Evolutionary conservation across 2,888 invertebrate genomes (phyloP), one percentile per base, ranked within the genome.

Genomic region (Tolmerus cingulatus): DNA sequence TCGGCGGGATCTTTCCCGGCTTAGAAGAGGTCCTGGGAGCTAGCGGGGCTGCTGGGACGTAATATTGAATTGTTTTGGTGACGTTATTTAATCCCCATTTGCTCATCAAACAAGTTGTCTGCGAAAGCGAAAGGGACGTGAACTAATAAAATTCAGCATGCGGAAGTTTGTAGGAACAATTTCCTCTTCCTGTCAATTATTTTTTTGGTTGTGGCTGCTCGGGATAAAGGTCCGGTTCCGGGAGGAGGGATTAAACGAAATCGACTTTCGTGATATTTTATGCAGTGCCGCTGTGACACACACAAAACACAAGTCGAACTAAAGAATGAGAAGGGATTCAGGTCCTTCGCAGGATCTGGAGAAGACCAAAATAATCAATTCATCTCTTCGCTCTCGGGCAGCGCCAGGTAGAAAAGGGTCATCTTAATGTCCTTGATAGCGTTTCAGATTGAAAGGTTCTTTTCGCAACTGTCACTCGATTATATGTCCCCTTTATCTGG

Each of bases 381-480:
- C 79, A 79, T 30, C 79, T 27, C 19, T 57, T 57, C 9, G 23
- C 79, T 46, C 30, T 16, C 51, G 12, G 30, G 55, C 23, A 27
- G 51, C 12, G 19, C 66, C 79, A 79, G 79, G 79, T 79, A 46
- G 30, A 51, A 55, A 79, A 79, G 51, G 79, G 79, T 27, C 79
- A 79, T 79, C 79, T 79, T 51, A 79, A 79, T 55, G 79, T 79
- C 51, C 79, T 12, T 51, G 51, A 79, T 79, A 79, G 51, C 79
- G 30, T 79, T 79, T 79, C 51, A 79, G 79, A 79, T 79, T 84
- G 82, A 84, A 84, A 84, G 82, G 82, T 66, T 37, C 66, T 66
- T 81, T 84, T 66, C 82, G 37, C 51, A 66, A 84, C 82, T 84
- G 82, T 84, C 82, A 84, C 34, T 57, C 82, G 79, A 79, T 79